phyloP scores from a whole-genome alignment of 2,113 vertebrate species.

The Sorex fumeus region DNA sequence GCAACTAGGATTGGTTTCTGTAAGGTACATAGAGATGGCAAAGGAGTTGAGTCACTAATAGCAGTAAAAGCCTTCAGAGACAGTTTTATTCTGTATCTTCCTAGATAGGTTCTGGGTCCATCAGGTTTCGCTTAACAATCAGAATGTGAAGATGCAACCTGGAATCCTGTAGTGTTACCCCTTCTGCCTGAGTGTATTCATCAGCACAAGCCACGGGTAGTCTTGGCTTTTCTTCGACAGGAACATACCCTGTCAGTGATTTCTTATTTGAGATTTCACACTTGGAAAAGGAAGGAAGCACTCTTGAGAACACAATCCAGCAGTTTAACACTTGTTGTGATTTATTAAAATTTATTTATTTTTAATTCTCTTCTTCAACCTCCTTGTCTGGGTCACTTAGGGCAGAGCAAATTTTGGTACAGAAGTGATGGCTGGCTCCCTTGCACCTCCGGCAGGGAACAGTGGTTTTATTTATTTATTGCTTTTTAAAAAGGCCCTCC shows the following conservation, averaged over 20 bases:
- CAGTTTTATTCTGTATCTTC: background rate
- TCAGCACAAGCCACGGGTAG: background rate
- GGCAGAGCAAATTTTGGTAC: background rate
- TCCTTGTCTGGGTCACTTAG: background rate
- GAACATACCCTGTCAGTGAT: background rate
- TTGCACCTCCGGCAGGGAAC: background rate
- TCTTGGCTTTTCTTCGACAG: background rate
- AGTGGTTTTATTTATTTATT: too few species aligned
- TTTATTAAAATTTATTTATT: background rate
- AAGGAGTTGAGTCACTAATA: background rate
- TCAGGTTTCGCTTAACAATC: background rate
- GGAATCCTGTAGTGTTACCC: background rate
- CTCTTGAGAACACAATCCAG: background rate
- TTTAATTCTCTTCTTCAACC: background rate
- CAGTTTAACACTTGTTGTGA: background rate
- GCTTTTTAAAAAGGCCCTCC: too few species aligned
- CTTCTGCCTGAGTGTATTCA: background rate
- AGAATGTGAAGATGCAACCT: background rate
- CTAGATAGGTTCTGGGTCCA: background rate
- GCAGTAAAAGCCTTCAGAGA: background rate
- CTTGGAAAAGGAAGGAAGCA: background rate
- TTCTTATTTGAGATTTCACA: slow-evolving; percentile 20
- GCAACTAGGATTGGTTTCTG: background rate
- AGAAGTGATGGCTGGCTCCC: background rate
- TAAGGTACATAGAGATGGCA: background rate